Base-by-base conservation (phyloP, 2,888 invertebrate genomes). In the Erpobdella octoculata region DNA sequence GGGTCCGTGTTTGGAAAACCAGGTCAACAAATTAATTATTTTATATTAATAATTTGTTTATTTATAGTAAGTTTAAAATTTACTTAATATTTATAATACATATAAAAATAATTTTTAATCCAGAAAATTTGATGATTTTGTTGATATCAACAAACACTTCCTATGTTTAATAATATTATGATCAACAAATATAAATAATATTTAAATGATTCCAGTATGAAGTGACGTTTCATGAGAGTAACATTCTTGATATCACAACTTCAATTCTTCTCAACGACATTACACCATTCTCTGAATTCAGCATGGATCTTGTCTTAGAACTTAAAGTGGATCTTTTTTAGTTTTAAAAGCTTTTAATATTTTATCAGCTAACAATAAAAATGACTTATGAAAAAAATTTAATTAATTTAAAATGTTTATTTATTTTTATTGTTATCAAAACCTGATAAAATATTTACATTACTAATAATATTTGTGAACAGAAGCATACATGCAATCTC, bases 1-100 rank as follows among this genome's bases (percentile, higher is more conserved):
- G 21, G 69, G 69, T 18, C 69, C 69, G 12, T 69, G 69, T 36
- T 33, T 33, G 21, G 69, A 69, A n/a, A 69, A 58, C 36, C 69
- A 69, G n/a, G 69, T 69, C 12, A 38, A 25, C 28, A 53, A 53
- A 53, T 6, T 62, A 28, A 25, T 28, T 41, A 41, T 9, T 9
- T 41, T n/a, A 41, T 15, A 41, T 9, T 41, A 41, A 41, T n/a
- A 41, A 41, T n/a, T 15, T 15, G 15, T n/a, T n/a, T n/a, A n/a
- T n/a, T n/a, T n/a, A n/a, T n/a, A n/a, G n/a, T n/a, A n/a, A n/a
- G n/a, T n/a, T n/a, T n/a, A n/a, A n/a, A n/a, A n/a, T n/a, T n/a
- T n/a, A n/a, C n/a, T n/a, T n/a, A n/a, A 5, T 46, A 46, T 21
- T 46, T n/a, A 2, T 46, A 3, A 46, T 46, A n/a, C 18, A 46